These are phyloP conservation scores for Malacoctenus gilli DNA, from an alignment of 2,797 vertebrate genomes.

Conservation along the genomic window DNA sequence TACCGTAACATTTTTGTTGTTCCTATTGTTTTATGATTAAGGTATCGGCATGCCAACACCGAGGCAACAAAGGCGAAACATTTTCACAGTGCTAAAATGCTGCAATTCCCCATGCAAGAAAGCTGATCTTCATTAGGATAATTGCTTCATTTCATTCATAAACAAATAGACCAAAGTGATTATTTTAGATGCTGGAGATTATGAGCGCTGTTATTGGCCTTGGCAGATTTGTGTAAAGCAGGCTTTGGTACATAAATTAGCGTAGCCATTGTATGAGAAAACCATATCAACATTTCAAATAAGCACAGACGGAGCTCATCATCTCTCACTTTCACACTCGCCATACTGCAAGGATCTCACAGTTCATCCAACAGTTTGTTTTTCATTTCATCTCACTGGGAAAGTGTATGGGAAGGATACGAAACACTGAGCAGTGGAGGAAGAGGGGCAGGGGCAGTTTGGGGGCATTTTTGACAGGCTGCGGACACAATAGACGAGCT, in stretches of 20 bases:
- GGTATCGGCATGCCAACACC: slow-evolving; percentile 21
- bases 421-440: slow-evolving; percentile 57
- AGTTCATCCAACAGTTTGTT: slow-evolving; percentile 55
- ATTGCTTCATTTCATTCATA: slow-evolving; percentile 72
- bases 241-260: slow-evolving; percentile 76
- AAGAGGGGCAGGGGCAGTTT: background rate
- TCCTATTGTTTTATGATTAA: slow-evolving; percentile 47
- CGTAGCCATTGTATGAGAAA: slow-evolving; percentile 69
- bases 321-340: slow-evolving; percentile 63
- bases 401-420: slow-evolving; percentile 54
- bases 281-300: slow-evolving; percentile 66
- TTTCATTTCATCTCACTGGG: slow-evolving; percentile 40
- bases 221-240: slow-evolving; percentile 71
- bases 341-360: slow-evolving; percentile 50
- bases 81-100: slow-evolving; percentile 35
- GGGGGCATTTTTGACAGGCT: slow-evolving; percentile 21
- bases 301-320: slow-evolving; percentile 71
- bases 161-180: slow-evolving; percentile 71
- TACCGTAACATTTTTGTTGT: slow-evolving; percentile 29
- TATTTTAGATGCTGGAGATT: slow-evolving; percentile 66
- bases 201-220: slow-evolving; percentile 61
- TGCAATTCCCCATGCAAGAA: slow-evolving; percentile 40
- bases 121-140: slow-evolving; percentile 72
- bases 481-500: slow-evolving; percentile 20
- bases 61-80: slow-evolving; percentile 34